Evolutionary conservation across 2,113 vertebrate genomes (phyloP).

Genomic region (Thunnus maccoyii): DNA sequence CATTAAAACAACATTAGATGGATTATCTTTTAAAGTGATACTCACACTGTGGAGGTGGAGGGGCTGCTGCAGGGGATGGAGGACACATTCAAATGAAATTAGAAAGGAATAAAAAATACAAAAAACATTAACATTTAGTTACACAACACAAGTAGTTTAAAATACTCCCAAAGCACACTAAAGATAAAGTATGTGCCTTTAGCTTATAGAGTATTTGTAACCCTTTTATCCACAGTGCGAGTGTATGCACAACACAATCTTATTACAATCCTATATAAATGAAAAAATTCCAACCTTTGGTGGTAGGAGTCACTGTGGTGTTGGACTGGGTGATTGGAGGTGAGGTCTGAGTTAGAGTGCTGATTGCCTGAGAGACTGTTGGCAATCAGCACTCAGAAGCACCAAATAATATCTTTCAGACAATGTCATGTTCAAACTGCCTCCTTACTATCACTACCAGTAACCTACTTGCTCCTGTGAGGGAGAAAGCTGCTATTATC

Average conservation of each 20-base stretch:
- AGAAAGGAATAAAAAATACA: neutral
- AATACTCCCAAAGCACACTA: neutral
- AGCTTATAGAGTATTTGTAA: neutral
- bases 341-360: neutral
- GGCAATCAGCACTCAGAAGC: too few species aligned
- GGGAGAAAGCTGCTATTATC: too few species aligned
- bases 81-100: neutral
- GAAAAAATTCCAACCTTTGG: constrained; percentile 55
- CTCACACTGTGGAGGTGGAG: constrained; percentile 52
- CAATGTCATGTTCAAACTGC: too few species aligned
- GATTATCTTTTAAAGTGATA: constrained; percentile 23
- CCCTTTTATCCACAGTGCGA: neutral
- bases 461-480: too few species aligned
- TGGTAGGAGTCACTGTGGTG: neutral
- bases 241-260: neutral
- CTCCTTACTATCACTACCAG: too few species aligned
- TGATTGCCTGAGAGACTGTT: neutral
- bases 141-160: neutral
- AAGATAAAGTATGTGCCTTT: neutral
- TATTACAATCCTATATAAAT: neutral
- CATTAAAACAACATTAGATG: neutral
- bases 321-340: neutral
- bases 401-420: too few species aligned
- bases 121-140: constrained; percentile 1
- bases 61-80: neutral